phyloP scores from a whole-genome alignment of 1,140 invertebrate species.

The Zaprionus inermis region DNA sequence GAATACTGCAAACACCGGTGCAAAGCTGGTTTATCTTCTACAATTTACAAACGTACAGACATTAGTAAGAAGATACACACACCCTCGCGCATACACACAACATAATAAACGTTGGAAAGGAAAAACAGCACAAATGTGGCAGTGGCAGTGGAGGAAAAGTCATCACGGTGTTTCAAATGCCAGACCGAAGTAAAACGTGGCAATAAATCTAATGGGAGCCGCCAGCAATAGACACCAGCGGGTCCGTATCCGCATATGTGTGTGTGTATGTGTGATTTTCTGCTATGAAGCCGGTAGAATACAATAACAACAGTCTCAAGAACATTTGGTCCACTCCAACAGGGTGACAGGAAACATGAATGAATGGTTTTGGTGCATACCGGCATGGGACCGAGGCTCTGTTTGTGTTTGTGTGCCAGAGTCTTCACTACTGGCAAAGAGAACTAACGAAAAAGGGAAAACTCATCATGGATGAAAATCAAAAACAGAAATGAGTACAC shows the following conservation, averaged over 20 bases:
- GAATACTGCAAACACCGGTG: not conserved
- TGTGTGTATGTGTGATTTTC: slow-evolving; percentile 2
- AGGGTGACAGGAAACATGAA: slow-evolving; percentile 82
- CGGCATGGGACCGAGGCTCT: slow-evolving; percentile 34
- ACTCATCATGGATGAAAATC: slow-evolving; percentile 82
- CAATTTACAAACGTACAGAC: not conserved
- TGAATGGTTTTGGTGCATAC: slow-evolving; percentile 72
- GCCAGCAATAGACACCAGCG: slow-evolving; percentile 29
- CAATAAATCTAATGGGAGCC: slow-evolving; percentile 83
- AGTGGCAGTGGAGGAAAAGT: slow-evolving; percentile 24
- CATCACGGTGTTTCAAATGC: slow-evolving; percentile 58
- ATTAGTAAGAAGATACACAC: slow-evolving; percentile 29
- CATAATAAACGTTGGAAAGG: slow-evolving; percentile 53
- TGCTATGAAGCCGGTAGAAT: slow-evolving; percentile 26
- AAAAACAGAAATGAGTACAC: slow-evolving; percentile 73
- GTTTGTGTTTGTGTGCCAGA: slow-evolving; percentile 41
- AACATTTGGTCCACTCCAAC: slow-evolving; percentile 57
- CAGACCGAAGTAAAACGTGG: slow-evolving; percentile 75
- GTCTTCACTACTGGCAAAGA: slow-evolving; percentile 46
- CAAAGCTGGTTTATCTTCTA: not conserved
- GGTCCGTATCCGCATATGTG: slow-evolving; percentile 15
- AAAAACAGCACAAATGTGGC: slow-evolving; percentile 26
- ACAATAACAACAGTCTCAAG: slow-evolving; percentile 36
- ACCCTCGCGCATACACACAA: slow-evolving; percentile 3
- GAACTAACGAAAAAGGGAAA: slow-evolving; percentile 68